Evolutionary conservation across 2,888 invertebrate genomes (phyloP), one percentile per base, ranked within the genome.

Genomic region (Tridacna gigas): DNA sequence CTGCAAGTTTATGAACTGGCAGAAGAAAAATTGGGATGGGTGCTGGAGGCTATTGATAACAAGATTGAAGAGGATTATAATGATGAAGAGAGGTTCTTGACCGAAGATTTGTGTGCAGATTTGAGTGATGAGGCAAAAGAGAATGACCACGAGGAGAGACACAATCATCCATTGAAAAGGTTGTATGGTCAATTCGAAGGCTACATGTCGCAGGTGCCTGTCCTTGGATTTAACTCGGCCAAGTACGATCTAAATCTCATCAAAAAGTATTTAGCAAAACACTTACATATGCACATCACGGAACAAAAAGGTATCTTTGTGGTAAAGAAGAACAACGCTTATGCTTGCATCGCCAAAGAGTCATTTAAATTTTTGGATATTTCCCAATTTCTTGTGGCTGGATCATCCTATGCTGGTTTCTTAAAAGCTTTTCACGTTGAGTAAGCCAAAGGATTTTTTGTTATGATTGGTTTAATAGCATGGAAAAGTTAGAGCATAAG

Each of bases 281-380:
- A 83, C 22, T 48, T 83, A 26, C 45, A 61, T 28, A 47, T 79
- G 69, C 79, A 79, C 47, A n/a, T n/a, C n/a, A n/a, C n/a, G n/a
- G 61, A 79, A 18, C 48, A 61, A 22, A 18, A 73, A n/a, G n/a
- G 20, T 51, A 25, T 48, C 26, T 75, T 83, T 37, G 79, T 79
- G 26, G 74, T 79, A 9, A 80, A 79, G 28, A 74, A 79, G n/a
- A 26, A n/a, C 74, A 79, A 79, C 37, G 66, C 74, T 18, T 79
- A 78, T 47, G 75, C 76, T 26, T 82, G 80, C 56, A 60, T 84
- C 22, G 25, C 63, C 13, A 84, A 56, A n/a, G 22, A 61, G 12
- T 74, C 18, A n/a, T 77, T 84, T 7, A 84, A 77, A 51, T 82
- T 86, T 48, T 28, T 86, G 28, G 86, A 86, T 26, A 81, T 86